Conservation (phyloP, 1,140 invertebrate genomes). For the Daktulosphaira vitifoliae region DNA sequence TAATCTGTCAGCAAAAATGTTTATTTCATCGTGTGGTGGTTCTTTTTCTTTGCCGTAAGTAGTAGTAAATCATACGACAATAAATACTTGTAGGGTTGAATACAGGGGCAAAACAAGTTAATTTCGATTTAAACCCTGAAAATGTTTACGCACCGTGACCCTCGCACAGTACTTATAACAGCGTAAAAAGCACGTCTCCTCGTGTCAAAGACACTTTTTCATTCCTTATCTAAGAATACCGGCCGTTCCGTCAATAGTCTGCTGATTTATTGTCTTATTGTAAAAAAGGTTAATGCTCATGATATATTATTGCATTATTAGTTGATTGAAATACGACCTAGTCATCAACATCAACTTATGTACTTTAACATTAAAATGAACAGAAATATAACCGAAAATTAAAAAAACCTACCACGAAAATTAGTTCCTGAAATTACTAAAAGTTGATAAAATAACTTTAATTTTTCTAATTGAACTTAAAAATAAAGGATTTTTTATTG, state of each 20-base stretch:
- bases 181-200: slow-evolving; percentile 22
- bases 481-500: no score
- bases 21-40: slow-evolving; percentile 1
- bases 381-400: not conserved
- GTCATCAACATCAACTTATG: no score
- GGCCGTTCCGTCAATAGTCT: not conserved
- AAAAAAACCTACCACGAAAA: no score
- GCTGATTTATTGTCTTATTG: slow-evolving; percentile 3
- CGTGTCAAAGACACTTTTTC: slow-evolving; percentile 29
- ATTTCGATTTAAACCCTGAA: slow-evolving; percentile 26
- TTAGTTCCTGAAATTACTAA: no score
- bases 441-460: no score
- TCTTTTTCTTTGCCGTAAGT: not conserved
- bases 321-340: not conserved
- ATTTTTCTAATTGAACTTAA: no score
- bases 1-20: slow-evolving; percentile 28
- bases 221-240: slow-evolving; percentile 23
- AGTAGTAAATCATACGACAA: slow-evolving; percentile 15
- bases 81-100: slow-evolving; percentile 4
- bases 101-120: slow-evolving; percentile 15
- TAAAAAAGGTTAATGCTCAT: no score
- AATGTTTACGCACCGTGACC: slow-evolving; percentile 3
- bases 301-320: no score
- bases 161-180: not conserved
- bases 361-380: not conserved